Percentiles rank a stretch among this genome's conserved stretches.
These are phyloP conservation scores for Ispidina lecontei DNA, from an alignment of 2,797 vertebrate species.

Conservation along the genomic window DNA sequence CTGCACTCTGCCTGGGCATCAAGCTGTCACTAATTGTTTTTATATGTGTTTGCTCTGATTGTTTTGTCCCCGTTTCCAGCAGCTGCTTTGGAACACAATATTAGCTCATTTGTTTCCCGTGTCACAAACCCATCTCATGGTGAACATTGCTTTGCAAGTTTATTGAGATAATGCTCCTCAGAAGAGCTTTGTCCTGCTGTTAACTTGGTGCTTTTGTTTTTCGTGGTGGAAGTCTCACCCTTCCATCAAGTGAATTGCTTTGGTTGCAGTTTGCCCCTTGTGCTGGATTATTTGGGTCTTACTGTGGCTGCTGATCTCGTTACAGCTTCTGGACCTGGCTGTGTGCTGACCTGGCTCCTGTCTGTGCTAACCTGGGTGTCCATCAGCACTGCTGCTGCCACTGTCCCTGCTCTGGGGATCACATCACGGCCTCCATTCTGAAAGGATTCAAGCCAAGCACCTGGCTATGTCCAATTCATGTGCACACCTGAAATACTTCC, in stretches of 20 bases:
- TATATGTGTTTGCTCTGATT: constrained; percentile 13
- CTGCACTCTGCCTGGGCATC: neutral
- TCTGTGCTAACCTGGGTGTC: neutral
- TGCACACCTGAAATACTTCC: neutral
- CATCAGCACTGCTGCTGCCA: neutral
- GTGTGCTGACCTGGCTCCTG: neutral
- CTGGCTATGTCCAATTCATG: neutral
- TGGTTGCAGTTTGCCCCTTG: neutral
- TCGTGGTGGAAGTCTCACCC: neutral
- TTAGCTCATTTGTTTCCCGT: constrained; percentile 50
- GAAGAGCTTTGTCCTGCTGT: constrained; percentile 14
- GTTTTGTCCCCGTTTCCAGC: constrained; percentile 11
- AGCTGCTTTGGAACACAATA: constrained; percentile 23
- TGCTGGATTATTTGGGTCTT: neutral
- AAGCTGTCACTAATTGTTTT: constrained; percentile 18
- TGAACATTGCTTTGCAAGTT: constrained; percentile 19
- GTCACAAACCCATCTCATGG: constrained; percentile 45
- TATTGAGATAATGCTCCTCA: constrained; percentile 16
- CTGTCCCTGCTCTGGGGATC: neutral
- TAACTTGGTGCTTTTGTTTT: neutral
- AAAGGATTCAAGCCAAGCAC: neutral
- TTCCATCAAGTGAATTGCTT: constrained; percentile 1
- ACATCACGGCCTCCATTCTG: neutral
- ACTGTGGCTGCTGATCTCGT: neutral
- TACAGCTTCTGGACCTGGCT: neutral